Evolutionary conservation across 2,113 vertebrate species (phyloP).

Genomic region (Motacilla tschutschensis): DNA sequence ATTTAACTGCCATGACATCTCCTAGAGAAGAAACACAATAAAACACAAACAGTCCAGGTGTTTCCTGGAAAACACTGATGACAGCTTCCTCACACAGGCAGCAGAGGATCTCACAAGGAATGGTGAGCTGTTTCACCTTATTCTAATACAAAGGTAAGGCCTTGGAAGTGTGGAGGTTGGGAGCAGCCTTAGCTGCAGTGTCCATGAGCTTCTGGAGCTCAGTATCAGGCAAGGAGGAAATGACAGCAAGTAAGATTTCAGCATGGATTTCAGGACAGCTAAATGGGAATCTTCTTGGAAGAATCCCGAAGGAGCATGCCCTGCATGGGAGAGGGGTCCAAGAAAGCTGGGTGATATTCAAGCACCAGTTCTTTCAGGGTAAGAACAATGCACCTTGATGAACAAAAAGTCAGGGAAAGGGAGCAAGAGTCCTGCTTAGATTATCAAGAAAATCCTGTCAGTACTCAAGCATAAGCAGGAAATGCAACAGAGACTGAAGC

Average conservation of each 20-base stretch:
- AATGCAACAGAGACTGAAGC: not conserved
- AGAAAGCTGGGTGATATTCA: not conserved
- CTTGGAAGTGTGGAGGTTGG: not conserved
- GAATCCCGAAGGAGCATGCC: not conserved
- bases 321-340: rapidly evolving
- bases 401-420: not conserved
- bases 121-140: not conserved
- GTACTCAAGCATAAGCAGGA: not conserved
- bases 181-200: not conserved
- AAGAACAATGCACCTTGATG: too few relatives aligned
- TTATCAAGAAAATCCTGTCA: not conserved
- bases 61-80: not conserved
- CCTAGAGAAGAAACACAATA: not conserved
- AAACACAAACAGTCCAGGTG: not conserved
- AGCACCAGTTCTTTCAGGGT: not conserved
- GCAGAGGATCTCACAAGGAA: rapidly evolving
- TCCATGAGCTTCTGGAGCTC: not conserved
- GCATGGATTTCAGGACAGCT: not conserved
- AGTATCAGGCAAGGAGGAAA: not conserved
- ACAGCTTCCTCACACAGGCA: not conserved
- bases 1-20: not conserved
- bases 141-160: too few relatives aligned
- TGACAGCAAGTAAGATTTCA: not conserved
- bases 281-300: not conserved
- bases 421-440: not conserved